These are phyloP conservation scores for Lutjanus campechanus DNA, from an alignment of 2,797 vertebrate species.

Conservation along the genomic window DNA sequence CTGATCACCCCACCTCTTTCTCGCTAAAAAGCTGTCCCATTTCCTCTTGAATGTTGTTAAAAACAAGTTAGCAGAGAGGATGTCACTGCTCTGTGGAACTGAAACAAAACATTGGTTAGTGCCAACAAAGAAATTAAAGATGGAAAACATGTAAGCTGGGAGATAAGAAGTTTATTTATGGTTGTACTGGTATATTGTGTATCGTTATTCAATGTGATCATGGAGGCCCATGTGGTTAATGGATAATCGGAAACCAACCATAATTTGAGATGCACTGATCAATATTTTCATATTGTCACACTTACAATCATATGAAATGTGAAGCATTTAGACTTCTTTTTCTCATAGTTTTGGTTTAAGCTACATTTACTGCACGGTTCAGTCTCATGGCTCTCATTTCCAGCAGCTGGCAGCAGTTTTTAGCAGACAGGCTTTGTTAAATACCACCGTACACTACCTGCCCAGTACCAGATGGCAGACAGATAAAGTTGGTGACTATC, in stretches of 20 bases:
- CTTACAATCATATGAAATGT: background rate
- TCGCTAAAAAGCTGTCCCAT: constrained; percentile 38
- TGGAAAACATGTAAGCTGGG: constrained; percentile 18
- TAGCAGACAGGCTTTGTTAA: background rate
- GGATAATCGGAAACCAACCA: background rate
- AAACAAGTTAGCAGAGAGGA: constrained; percentile 12
- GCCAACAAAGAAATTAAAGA: constrained; percentile 40
- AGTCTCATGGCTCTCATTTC: background rate
- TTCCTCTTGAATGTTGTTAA: constrained; percentile 39
- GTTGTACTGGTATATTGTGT: background rate
- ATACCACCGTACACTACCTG: background rate
- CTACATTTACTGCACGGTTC: background rate
- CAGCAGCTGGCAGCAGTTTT: background rate
- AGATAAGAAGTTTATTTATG: constrained; percentile 30
- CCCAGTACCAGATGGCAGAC: background rate
- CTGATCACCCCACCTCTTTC: constrained; percentile 22
- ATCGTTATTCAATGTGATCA: background rate
- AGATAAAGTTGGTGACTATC: background rate
- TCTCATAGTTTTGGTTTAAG: background rate
- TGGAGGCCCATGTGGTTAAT: background rate
- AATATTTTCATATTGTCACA: background rate
- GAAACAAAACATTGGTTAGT: constrained; percentile 27
- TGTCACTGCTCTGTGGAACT: constrained; percentile 11
- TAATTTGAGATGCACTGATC: background rate
- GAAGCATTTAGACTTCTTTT: background rate